A percentile compares a stretch with the other conserved stretches of the same genome.
Evolutionary conservation across 2,888 invertebrate species (phyloP).

Genomic region (Leptinotarsa juncta): DNA sequence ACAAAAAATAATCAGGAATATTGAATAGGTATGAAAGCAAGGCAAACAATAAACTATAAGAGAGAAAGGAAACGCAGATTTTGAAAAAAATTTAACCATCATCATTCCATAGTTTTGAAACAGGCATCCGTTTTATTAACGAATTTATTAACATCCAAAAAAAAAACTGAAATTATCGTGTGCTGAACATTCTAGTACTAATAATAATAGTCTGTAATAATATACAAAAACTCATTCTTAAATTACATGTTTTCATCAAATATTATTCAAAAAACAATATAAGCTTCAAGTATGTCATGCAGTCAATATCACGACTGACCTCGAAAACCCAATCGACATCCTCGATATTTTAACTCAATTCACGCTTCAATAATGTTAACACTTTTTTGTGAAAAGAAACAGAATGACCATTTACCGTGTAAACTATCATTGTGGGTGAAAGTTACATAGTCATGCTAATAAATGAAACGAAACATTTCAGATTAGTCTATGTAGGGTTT

Average conservation of each 20-base stretch:
- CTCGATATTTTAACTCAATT: neutral
- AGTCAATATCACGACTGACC: neutral
- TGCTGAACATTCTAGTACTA: neutral
- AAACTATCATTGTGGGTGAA: neutral
- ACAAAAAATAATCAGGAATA: too few species aligned
- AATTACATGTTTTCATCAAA: too few species aligned
- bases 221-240: too few species aligned
- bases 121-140: neutral
- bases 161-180: neutral
- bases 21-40: too few species aligned
- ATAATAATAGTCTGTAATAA: too few species aligned
- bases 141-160: neutral
- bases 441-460: slow-evolving; percentile 32
- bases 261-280: too few species aligned
- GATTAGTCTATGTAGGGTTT: slow-evolving; percentile 30
- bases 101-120: neutral
- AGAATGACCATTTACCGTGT: neutral
- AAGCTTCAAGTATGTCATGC: too few species aligned
- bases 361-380: neutral
- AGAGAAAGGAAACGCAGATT: neutral
- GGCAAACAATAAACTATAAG: too few species aligned
- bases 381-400: neutral
- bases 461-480: slow-evolving; percentile 37
- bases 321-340: neutral
- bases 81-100: neutral